These are phyloP conservation scores for Bradypodion ventrale DNA, from an alignment of 2,797 vertebrate genomes.

Conservation along the genomic window DNA sequence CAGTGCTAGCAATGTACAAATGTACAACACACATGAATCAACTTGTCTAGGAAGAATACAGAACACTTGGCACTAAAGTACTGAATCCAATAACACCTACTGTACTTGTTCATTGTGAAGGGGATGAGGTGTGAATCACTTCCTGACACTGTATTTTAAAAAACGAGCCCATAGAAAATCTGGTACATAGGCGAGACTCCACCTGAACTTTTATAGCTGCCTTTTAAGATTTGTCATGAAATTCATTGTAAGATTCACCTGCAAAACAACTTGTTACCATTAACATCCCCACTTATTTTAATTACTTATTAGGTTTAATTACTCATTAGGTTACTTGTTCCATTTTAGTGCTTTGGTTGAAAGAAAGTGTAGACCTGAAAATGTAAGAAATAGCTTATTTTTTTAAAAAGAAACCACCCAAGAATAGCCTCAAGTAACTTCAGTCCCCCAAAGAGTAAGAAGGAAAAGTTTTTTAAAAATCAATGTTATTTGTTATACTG, in stretches of 20 bases:
- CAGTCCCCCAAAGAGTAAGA: neutral
- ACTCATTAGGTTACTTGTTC: neutral
- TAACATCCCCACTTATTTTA: neutral
- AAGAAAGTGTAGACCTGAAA: neutral
- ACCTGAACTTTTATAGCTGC: too few species aligned
- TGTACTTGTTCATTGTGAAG: conserved; percentile 35
- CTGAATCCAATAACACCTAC: neutral
- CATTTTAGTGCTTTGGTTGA: neutral
- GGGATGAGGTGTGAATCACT: neutral
- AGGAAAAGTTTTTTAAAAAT: neutral
- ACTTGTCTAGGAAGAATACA: conserved; percentile 31
- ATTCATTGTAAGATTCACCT: neutral
- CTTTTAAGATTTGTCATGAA: neutral
- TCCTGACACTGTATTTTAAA: neutral
- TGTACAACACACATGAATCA: conserved; percentile 20
- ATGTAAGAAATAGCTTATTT: neutral
- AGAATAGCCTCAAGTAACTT: neutral
- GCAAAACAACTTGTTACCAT: neutral
- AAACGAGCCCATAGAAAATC: neutral
- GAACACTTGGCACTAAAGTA: conserved; percentile 38
- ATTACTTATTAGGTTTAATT: too few species aligned
- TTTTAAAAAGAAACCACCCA: too few species aligned
- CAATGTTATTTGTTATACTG: neutral
- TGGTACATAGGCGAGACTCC: neutral
- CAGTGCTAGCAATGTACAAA: conserved; percentile 24